phyloP scores from a whole-genome alignment of 2,113 vertebrate species.

The Anguilla rostrata region DNA sequence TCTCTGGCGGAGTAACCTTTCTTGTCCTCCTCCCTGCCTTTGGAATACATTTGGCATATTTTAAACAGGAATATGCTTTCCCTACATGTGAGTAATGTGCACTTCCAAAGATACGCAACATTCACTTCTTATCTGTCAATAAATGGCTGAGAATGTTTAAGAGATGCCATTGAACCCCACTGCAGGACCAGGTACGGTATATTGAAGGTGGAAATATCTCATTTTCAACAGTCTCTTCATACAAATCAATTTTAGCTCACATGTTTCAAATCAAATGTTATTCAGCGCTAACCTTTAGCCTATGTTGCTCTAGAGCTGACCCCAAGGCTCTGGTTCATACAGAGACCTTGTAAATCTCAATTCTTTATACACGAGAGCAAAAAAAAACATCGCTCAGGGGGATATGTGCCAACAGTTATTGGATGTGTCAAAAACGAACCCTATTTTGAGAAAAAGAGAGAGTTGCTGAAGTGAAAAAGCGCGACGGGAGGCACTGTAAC shows the following conservation, averaged over 20 bases:
- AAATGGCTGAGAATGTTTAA: slow-evolving; percentile 30
- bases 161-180: slow-evolving; percentile 27
- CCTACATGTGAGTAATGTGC: slow-evolving; percentile 22
- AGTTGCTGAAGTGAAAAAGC: slow-evolving; percentile 1
- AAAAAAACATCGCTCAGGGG: slow-evolving; percentile 39
- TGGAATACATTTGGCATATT: slow-evolving; percentile 38
- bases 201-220: slow-evolving; percentile 33
- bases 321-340: slow-evolving; percentile 45
- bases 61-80: slow-evolving; percentile 29
- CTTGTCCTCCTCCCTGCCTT: slow-evolving; percentile 32
- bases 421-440: slow-evolving; percentile 46
- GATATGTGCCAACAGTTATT: slow-evolving; percentile 46
- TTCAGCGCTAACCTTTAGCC: slow-evolving; percentile 54
- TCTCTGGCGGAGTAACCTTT: slow-evolving; percentile 43
- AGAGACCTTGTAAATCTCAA: slow-evolving; percentile 47
- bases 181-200: slow-evolving; percentile 33
- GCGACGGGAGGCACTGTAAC: not conserved
- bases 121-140: slow-evolving; percentile 30
- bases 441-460: slow-evolving; percentile 21
- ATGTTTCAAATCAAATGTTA: slow-evolving; percentile 41
- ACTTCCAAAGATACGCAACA: slow-evolving; percentile 12
- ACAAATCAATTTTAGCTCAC: slow-evolving; percentile 53
- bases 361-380: slow-evolving; percentile 43
- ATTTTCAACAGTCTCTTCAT: slow-evolving; percentile 38
- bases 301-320: slow-evolving; percentile 42